Conservation (phyloP, 2,113 vertebrate genomes). For the Dromaius novaehollandiae region DNA sequence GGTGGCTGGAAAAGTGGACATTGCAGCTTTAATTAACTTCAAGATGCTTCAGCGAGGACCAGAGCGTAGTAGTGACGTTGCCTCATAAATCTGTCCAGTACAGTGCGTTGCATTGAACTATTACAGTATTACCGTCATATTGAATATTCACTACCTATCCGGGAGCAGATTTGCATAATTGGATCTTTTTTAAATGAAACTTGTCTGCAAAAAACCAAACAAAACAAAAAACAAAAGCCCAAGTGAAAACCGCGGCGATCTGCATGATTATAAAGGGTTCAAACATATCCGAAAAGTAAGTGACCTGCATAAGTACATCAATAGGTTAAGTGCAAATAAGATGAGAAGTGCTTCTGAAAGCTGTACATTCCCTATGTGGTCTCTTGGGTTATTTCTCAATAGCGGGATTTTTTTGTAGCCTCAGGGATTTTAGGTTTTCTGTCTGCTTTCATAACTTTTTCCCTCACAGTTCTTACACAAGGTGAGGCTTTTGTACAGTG, state of each 20-base stretch:
- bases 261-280: slow-evolving; percentile 78
- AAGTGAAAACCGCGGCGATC: slow-evolving; percentile 77
- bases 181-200: slow-evolving; percentile 91
- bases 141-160: slow-evolving; percentile 89
- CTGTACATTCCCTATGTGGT: slow-evolving; percentile 86
- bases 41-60: slow-evolving; percentile 88
- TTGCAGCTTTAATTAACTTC: slow-evolving; percentile 97
- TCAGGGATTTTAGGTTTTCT: slow-evolving; percentile 84
- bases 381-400: slow-evolving; percentile 87
- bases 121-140: slow-evolving; percentile 87
- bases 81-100: slow-evolving; percentile 90
- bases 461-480: slow-evolving; percentile 81
- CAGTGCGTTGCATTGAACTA: slow-evolving; percentile 88
- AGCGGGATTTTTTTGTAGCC: slow-evolving; percentile 84
- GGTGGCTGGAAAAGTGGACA: slow-evolving; percentile 81
- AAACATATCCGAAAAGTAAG: slow-evolving; percentile 78
- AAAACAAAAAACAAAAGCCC: slow-evolving; percentile 61
- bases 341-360: slow-evolving; percentile 86
- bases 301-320: slow-evolving; percentile 84
- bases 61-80: slow-evolving; percentile 89
- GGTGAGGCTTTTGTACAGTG: slow-evolving; percentile 80
- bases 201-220: slow-evolving; percentile 80
- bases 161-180: slow-evolving; percentile 95
- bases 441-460: slow-evolving; percentile 78
- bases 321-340: slow-evolving; percentile 85